These are phyloP conservation scores for Hesperia comma DNA, from an alignment of 2,888 invertebrate species.

Conservation along the genomic window DNA sequence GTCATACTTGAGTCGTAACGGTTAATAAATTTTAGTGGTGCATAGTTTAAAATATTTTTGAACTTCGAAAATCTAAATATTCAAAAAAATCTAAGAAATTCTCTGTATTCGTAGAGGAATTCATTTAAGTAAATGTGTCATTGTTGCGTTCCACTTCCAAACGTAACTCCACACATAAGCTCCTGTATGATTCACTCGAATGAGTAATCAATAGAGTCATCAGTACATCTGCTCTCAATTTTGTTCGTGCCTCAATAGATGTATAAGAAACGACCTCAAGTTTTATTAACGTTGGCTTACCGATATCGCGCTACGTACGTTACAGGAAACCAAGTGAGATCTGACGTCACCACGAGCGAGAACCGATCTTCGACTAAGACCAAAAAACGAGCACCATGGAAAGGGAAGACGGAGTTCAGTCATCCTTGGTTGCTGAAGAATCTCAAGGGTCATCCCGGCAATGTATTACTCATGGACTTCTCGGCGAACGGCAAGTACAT, in stretches of 20 bases:
- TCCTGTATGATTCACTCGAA: background rate
- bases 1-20: too few species aligned
- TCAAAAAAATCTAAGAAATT: too few species aligned
- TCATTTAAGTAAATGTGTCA: background rate
- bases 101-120: too few species aligned
- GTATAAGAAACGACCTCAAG: background rate
- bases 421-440: constrained; percentile 92
- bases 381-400: constrained; percentile 81
- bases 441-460: constrained; percentile 92
- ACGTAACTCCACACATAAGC: background rate
- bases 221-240: background rate
- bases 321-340: constrained; percentile 63
- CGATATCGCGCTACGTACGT: constrained; percentile 20
- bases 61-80: too few species aligned
- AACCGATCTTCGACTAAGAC: constrained; percentile 68
- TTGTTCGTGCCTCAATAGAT: too few species aligned
- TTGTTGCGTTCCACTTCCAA: background rate
- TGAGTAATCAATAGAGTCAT: background rate
- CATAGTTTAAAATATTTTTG: too few species aligned
- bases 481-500: constrained; percentile 94
- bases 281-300: background rate
- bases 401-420: constrained; percentile 81
- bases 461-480: constrained; percentile 90
- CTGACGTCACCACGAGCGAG: constrained; percentile 60
- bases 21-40: too few species aligned